A percentile compares a stretch with the other conserved stretches of the same genome.
Conservation (phyloP, 1,140 invertebrate species). For the Nautilus pompilius region DNA sequence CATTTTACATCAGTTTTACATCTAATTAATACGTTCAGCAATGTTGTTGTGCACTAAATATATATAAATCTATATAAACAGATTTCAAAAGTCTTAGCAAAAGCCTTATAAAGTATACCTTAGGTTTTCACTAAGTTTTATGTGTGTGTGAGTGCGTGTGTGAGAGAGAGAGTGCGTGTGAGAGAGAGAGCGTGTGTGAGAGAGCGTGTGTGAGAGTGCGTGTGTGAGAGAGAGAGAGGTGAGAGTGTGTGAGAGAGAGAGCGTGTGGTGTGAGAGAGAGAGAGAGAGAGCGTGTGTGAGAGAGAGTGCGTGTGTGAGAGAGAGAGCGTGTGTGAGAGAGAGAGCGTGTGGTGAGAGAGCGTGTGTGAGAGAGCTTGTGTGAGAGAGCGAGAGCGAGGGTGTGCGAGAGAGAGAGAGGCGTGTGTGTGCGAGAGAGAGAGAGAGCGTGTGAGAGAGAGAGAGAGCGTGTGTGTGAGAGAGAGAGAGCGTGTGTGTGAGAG, state of each 20-base stretch:
- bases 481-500: not conserved
- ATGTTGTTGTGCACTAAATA: too few relatives aligned
- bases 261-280: conserved; percentile 8
- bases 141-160: conserved; percentile 6
- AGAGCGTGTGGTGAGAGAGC: too few relatives aligned
- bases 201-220: conserved; percentile 4
- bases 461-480: not conserved
- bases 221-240: conserved; percentile 10
- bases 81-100: too few relatives aligned
- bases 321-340: not conserved
- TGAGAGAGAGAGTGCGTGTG: conserved; percentile 3
- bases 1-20: too few relatives aligned
- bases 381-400: not conserved
- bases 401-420: not conserved
- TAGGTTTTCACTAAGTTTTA: too few relatives aligned
- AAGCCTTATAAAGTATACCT: too few relatives aligned
- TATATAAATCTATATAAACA: too few relatives aligned
- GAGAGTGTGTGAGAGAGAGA: conserved; percentile 1
- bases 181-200: conserved; percentile 12
- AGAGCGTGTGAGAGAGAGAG: not conserved
- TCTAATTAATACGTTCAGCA: too few relatives aligned
- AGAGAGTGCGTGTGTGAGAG: conserved; percentile 12
- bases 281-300: conserved; percentile 12
- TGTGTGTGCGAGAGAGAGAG: not conserved
- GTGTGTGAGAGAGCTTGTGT: too few relatives aligned